A percentile compares a stretch with the other conserved stretches of the same genome.
These are phyloP conservation scores for Achroia grisella DNA, from an alignment of 1,140 invertebrate species.

Conservation along the genomic window DNA sequence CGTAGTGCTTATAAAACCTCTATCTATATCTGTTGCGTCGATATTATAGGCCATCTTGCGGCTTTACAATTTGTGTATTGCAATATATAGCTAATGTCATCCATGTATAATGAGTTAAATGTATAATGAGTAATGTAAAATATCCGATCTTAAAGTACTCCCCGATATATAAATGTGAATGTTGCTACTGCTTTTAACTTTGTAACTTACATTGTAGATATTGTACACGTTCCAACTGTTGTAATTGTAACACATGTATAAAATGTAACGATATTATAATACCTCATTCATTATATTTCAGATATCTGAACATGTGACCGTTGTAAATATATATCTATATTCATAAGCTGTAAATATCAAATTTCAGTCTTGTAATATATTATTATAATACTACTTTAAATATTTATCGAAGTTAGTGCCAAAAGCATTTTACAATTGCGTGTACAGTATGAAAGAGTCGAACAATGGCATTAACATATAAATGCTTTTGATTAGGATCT, in stretches of 20 bases:
- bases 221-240: constrained; percentile 36
- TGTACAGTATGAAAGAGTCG: constrained; percentile 25
- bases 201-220: constrained; percentile 30
- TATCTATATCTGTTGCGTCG: constrained; percentile 4
- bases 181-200: constrained; percentile 34
- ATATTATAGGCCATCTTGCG: constrained; percentile 3
- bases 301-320: constrained; percentile 16
- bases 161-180: constrained; percentile 26
- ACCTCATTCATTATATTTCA: constrained; percentile 19
- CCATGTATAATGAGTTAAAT: too few species aligned
- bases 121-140: not conserved
- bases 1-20: too few species aligned
- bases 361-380: constrained; percentile 57
- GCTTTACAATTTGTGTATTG: not conserved
- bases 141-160: not conserved
- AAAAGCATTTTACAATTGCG: constrained; percentile 57
- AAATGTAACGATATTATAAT: constrained; percentile 24
- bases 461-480: constrained; percentile 1
- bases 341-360: constrained; percentile 62
- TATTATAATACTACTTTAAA: constrained; percentile 29
- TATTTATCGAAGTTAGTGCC: constrained; percentile 67
- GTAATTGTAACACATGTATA: constrained; percentile 26
- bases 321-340: constrained; percentile 53
- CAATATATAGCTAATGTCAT: too few species aligned
- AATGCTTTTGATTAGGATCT: not conserved